Percentiles rank a stretch among this genome's conserved stretches.
phyloP scores from a whole-genome alignment of 2,113 vertebrate species.

The Brachyistius frenatus region DNA sequence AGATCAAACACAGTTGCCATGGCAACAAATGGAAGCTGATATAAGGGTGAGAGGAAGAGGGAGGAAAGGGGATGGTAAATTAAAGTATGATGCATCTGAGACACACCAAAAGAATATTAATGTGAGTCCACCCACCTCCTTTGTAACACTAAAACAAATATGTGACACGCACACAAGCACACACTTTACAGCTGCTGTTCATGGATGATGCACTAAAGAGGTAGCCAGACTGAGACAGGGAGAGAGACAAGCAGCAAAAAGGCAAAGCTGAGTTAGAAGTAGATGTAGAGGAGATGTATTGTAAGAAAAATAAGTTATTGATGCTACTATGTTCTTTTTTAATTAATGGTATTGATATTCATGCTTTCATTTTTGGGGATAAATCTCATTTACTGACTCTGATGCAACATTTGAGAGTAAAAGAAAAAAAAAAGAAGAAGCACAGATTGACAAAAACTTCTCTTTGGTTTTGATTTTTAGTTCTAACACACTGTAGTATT shows the following conservation, averaged over 20 bases:
- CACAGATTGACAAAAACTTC: not conserved
- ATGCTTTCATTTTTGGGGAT: not conserved
- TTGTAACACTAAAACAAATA: conserved; percentile 13
- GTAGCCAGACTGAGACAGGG: not conserved
- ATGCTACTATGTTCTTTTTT: not conserved
- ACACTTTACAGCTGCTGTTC: conserved; percentile 11
- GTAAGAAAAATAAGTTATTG: not conserved
- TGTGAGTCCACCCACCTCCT: conserved; percentile 37
- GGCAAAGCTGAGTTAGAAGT: not conserved
- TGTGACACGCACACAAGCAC: not conserved
- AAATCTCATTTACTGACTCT: not conserved
- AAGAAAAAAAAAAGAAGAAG: not conserved
- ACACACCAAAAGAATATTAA: conserved; percentile 44
- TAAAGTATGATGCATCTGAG: conserved; percentile 41
- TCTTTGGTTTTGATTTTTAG: not conserved
- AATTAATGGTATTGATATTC: not conserved
- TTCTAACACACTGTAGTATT: not conserved
- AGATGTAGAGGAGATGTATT: not conserved
- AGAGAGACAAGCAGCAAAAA: too few relatives aligned
- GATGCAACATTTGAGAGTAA: not conserved
- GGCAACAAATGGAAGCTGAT: conserved; percentile 82
- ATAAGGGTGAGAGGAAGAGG: conserved; percentile 31
- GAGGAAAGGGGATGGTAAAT: conserved; percentile 37
- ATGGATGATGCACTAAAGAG: not conserved
- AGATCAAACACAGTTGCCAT: conserved; percentile 83